Base-by-base conservation (phyloP, 2,797 vertebrate species). In the Austrolebias charrua region DNA sequence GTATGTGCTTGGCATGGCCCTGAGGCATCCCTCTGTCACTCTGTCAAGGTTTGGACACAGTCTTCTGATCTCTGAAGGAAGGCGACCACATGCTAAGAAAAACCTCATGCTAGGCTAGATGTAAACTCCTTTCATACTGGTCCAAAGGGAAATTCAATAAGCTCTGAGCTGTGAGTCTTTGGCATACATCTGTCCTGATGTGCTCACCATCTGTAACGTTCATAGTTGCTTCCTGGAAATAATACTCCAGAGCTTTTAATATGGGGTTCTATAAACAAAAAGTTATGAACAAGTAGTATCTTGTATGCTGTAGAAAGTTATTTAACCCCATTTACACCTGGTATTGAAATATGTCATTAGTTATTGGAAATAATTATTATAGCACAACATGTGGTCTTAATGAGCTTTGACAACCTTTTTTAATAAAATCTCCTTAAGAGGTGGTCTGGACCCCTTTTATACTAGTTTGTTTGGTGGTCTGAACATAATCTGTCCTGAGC, bases 1-100 rank as follows among this genome's bases (percentile, higher is more conserved):
- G 85, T 80, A 84, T 76, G 81, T 87, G 76, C 79, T 80, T 81
- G 83, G 73, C 82, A 71, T 69, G 83, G 85, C 86, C 89, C 73
- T 6, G 12, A 86, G 85, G 79, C 81, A 76, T 82, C 76, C 79
- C 73, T 73, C 71, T 56, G 76, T 86, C 76, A 71, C 69, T 77
- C 70, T 28, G 73, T 81, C 83, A 66, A 31, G 68, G 85, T 78
- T 81, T 54, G 76, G 75, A 83, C 75, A 69, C 66, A 79, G 82
- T 83, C 77, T 82, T 85, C 85, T 89, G 78, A 89, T 91, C 81
- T 81, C 73, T 31, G 16, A 57, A 71, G 64, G 76, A 75, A 79
- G 74, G 70, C 72, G 66, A 81, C 86, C 83, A 59, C 87, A 86
- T 83, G 79, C 77, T 71, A 79, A 55, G 81, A 82, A 69, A 76